Base-by-base conservation (phyloP, 1,140 invertebrate species). In the Drosophila albomicans region DNA sequence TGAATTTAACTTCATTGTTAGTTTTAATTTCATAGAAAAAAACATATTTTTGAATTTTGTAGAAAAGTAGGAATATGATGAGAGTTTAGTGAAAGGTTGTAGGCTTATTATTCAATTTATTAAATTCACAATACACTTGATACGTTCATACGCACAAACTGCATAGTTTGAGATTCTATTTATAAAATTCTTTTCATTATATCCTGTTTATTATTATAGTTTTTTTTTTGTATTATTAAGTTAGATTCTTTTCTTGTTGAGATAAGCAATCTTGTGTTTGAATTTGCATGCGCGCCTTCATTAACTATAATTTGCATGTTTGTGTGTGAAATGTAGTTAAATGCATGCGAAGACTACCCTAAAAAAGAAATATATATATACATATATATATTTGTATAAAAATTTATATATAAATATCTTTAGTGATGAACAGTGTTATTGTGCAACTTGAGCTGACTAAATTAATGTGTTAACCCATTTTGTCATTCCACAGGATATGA, bases 401-500 rank as follows among this genome's bases (percentile, higher is more conserved):
- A 6, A 32, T 32, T 43, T 45, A 43, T 45, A 45, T 43, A 48
- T 13, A 30, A 13, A 7, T 48, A 4, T 46, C 20, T 4, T 25
- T 25, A 25, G 20, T 25, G 20, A 3, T 25, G 20, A 25, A 25
- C 20, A 25, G 20, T 4, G 20, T 25, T 20, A 20, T 20, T 25
- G 20, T 25, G 3, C 0, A 25, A 25, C 48, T 51, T 15, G 1
- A 25, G 6, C 2, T 43, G 4, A 32, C 11, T 57, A 13, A 10
- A 20, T 25, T 56, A 16, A 66, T 56, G 25, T 57, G 30, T 7
- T 41, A 43, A 15, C n/a, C 0, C 32, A 32, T 43, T 52, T 41
- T 69, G 57, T 54, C 15, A 51, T 58, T 77, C 1, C 10, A 43
- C 76, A 97, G 97, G 97, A 94, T 98, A 98, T 96, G 97, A 98